Evolutionary conservation across 1,140 invertebrate genomes (phyloP), one percentile per base, ranked within the genome.

Genomic region (Heliconius congener): DNA sequence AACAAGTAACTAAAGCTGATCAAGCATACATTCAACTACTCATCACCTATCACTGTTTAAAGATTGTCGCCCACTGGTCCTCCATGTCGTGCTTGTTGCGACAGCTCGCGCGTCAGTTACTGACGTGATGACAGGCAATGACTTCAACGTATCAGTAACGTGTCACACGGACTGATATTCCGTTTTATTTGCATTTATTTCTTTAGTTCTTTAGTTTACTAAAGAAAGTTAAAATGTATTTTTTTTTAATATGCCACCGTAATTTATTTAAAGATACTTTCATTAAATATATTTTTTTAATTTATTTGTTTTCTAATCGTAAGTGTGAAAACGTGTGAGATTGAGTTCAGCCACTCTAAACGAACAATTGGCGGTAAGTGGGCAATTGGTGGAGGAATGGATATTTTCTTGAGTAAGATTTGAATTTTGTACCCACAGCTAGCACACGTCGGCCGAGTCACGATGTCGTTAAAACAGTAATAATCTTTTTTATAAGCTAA

Each of bases 51-150:
- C 60, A 9, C 27, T 30, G n/a, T 23, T 57, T 4, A 3, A 3
- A 23, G 55, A 60, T 66, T 66, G 60, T 66, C 60, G 60, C 60
- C 57, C 57, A 66, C 23, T 27, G 23, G n/a, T 16, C 57, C 19
- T 57, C 19, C 55, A 23, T 8, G 3, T 66, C 57, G 55, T 57
- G 57, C 23, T 66, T 27, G 57, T 66, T 5, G 23, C 57, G 60
- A 66, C 60, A 66, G 60, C 60, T 66, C 60, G 23, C 57, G n/a
- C 23, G 60, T 66, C 60, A 16, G 23, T 66, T 66, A 16, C n/a
- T 23, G n/a, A 66, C 60, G 23, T 16, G 60, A 11, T 13, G 60
- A 66, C 60, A 66, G 13, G 57, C 55, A 27, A 9, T 27, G 57
- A 66, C 57, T 66, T 66, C 8, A 66, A 27, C 27, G 23, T 66